A percentile compares a stretch with the other conserved stretches of the same genome.
phyloP scores from a whole-genome alignment of 2,888 invertebrate species.

The Zonitis immaculata region DNA sequence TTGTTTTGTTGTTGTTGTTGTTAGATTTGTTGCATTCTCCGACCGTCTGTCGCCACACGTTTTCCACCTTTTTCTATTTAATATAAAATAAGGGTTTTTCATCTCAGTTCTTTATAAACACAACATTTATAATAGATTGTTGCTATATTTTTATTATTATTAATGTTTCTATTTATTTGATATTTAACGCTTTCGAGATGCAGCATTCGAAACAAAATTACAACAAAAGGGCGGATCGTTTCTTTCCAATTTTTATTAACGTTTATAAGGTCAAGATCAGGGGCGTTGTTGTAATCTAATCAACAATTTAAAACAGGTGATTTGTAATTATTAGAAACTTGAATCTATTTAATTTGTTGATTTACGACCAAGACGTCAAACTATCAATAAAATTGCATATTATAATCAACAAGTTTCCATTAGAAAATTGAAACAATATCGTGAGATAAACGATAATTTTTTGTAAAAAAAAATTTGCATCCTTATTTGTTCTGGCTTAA shows the following conservation, averaged over 20 bases:
- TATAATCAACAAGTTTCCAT: too few relatives aligned
- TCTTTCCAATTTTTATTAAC: neutral
- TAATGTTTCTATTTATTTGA: constrained; percentile 42
- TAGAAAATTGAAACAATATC: too few relatives aligned
- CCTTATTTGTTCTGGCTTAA: constrained; percentile 15
- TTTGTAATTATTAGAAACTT: neutral
- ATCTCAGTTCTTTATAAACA: constrained; percentile 22
- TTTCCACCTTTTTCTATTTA: constrained; percentile 34
- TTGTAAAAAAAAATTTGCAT: constrained; percentile 12
- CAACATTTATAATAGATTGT: too few relatives aligned
- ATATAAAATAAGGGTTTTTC: constrained; percentile 16
- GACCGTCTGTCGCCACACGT: constrained; percentile 46
- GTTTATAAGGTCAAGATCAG: neutral
- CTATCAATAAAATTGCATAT: neutral
- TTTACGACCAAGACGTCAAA: neutral
- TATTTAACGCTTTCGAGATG: constrained; percentile 44
- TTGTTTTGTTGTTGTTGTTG: too few relatives aligned
- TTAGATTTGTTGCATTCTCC: constrained; percentile 48
- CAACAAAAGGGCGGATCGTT: neutral
- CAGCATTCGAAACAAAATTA: neutral
- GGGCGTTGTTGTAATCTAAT: neutral
- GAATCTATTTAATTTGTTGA: neutral
- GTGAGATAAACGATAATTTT: too few relatives aligned
- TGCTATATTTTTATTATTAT: constrained; percentile 36
- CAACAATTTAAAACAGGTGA: neutral